Evolutionary conservation across 2,888 invertebrate genomes (phyloP), one percentile per base, ranked within the genome.

Genomic region (Linnaemya tessellans): DNA sequence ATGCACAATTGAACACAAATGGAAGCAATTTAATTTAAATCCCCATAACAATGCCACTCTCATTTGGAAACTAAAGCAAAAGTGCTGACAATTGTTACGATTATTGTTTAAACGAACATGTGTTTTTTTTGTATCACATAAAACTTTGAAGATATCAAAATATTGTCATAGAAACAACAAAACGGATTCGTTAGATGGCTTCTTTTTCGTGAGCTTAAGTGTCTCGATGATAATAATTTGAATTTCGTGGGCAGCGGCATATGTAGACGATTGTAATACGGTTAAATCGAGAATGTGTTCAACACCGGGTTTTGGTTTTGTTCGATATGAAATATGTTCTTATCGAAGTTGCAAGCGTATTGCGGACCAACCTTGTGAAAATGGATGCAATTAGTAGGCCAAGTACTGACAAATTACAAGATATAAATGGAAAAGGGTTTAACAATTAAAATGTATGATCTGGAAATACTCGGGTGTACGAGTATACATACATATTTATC

Each of bases 21-120:
- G 49, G 11, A 70, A 65, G 62, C 77, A 56, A 58, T 82, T 82
- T 65, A 43, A 82, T 77, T 71, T 71, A 77, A 78, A 71, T 10
- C 41, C 65, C 30, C 77, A 58, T 4, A 41, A 58, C 8, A 38
- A 70, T 38, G 13, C 64, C 43, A 71, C 35, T 58, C 10, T 13
- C 51, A 71, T 65, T 65, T 65, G 15, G 3, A 35, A 38, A 62
- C 8, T 68, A n/a, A 62, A 80, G 56, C n/a, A 43, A 35, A 60
- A 58, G 22, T 51, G 8, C 25, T 30, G 41, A 62, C 62, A 62
- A 51, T 62, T 43, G 49, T n/a, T 46, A 25, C 38, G 18, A 60
- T 13, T 51, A n/a, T 8, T 68, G 38, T 30, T 41, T n/a, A n/a
- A 8, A 51, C 20, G 62, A 70, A 49, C n/a, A n/a, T n/a, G n/a